Evolutionary conservation across 1,140 invertebrate species (phyloP).

Genomic region (Orchesella cincta): DNA sequence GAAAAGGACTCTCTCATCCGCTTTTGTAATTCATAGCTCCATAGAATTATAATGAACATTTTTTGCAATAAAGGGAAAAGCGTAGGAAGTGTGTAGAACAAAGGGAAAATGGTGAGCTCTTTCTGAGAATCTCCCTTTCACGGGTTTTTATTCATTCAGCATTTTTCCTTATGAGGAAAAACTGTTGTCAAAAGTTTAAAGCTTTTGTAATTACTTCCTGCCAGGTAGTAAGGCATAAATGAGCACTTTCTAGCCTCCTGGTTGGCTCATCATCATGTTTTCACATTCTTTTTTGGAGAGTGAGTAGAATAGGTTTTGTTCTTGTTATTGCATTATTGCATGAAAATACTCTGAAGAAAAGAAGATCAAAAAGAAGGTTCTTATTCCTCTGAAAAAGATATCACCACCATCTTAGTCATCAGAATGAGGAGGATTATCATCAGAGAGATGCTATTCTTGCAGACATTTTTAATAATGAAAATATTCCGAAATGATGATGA

Average conservation of each 20-base stretch:
- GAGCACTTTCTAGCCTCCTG: background rate
- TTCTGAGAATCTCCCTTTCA: background rate
- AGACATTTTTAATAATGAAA: too few relatives aligned
- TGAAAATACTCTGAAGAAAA: background rate
- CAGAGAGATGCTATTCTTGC: background rate
- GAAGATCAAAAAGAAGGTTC: background rate
- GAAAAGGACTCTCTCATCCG: background rate
- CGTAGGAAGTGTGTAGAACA: background rate
- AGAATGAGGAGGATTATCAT: background rate
- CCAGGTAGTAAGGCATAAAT: slow-evolving; percentile 1
- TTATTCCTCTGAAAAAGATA: background rate
- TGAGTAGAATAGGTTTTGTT: background rate
- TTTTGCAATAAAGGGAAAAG: slow-evolving; percentile 22
- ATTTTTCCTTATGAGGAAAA: background rate
- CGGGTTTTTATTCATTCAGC: background rate
- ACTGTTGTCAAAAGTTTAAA: background rate
- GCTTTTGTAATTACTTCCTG: slow-evolving; percentile 30
- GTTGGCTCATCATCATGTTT: background rate
- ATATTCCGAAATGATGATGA: too few relatives aligned
- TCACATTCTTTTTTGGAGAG: background rate
- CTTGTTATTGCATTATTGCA: background rate
- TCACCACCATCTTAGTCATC: background rate
- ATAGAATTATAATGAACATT: slow-evolving; percentile 26
- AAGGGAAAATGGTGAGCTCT: background rate
- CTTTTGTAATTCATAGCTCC: slow-evolving; percentile 26